A percentile compares a stretch with the other conserved stretches of the same genome.
Conservation (phyloP, 1,140 invertebrate genomes). For the Drosophila kurseongensis region DNA sequence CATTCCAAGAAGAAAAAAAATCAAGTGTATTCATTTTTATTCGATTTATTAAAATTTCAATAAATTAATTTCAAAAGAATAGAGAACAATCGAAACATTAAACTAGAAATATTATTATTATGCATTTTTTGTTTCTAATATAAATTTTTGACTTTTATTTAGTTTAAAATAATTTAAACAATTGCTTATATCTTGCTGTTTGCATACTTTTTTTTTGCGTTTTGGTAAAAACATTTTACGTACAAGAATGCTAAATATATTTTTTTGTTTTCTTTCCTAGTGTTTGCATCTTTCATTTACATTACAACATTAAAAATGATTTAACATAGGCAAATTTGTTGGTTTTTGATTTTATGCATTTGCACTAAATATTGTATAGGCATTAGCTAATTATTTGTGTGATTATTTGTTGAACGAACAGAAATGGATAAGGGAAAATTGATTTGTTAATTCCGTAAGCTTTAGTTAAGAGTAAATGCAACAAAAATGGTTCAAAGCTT, state of each 20-base stretch:
- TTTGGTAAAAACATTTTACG: slow-evolving; percentile 68
- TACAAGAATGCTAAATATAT: slow-evolving; percentile 69
- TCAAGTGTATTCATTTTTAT: slow-evolving; percentile 3
- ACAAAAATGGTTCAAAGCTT: slow-evolving; percentile 60
- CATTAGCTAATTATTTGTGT: slow-evolving; percentile 79
- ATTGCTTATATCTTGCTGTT: slow-evolving; percentile 68
- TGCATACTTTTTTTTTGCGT: slow-evolving; percentile 43
- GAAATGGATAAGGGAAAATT: slow-evolving; percentile 56
- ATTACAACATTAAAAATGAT: slow-evolving; percentile 71
- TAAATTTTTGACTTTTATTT: slow-evolving; percentile 36
- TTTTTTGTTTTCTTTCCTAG: slow-evolving; percentile 21
- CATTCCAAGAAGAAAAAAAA: not conserved
- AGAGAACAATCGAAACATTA: slow-evolving; percentile 81
- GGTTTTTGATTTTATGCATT: slow-evolving; percentile 72
- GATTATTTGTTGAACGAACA: slow-evolving; percentile 60
- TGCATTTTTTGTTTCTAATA: slow-evolving; percentile 51
- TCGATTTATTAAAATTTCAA: slow-evolving; percentile 76
- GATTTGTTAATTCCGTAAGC: slow-evolving; percentile 40
- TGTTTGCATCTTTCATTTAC: slow-evolving; percentile 44
- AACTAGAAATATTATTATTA: slow-evolving; percentile 76
- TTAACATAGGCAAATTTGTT: slow-evolving; percentile 45
- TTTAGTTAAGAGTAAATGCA: slow-evolving; percentile 65
- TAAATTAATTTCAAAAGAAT: slow-evolving; percentile 79
- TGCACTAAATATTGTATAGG: slow-evolving; percentile 71
- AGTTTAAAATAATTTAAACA: slow-evolving; percentile 75